Evolutionary conservation across 2,797 vertebrate genomes (phyloP).

Genomic region (Melanotaenia parkinsoni): DNA sequence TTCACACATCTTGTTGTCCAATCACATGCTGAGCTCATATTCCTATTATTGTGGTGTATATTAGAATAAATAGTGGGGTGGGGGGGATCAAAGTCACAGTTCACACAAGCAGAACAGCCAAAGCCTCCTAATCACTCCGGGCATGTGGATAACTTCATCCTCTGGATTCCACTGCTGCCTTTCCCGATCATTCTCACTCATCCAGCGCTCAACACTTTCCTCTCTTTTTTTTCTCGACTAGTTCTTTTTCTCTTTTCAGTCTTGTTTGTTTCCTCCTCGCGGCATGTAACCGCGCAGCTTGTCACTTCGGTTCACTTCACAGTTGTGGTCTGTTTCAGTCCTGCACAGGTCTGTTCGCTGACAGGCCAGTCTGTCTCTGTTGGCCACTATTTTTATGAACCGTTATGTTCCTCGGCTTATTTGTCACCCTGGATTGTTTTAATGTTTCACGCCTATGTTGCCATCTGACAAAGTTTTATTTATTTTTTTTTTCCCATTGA

Average conservation of each 20-base stretch:
- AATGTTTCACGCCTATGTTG: neutral
- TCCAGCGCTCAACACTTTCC: constrained; percentile 19
- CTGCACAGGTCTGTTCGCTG: neutral
- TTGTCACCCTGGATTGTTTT: neutral
- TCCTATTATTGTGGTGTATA: constrained; percentile 67
- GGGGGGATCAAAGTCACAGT: constrained; percentile 72
- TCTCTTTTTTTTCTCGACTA: constrained; percentile 9
- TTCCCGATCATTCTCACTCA: constrained; percentile 21
- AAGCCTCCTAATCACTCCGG: constrained; percentile 76
- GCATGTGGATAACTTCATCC: constrained; percentile 79
- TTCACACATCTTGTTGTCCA: constrained; percentile 61
- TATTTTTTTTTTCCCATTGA: neutral
- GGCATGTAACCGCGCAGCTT: neutral
- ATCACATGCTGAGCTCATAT: constrained; percentile 66
- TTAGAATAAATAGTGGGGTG: constrained; percentile 74
- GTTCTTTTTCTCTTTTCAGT: constrained; percentile 17
- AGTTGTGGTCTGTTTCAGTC: neutral
- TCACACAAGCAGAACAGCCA: constrained; percentile 69
- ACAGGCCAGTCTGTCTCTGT: neutral
- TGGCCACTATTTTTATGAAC: constrained; percentile 17
- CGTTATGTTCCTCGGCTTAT: constrained; percentile 11
- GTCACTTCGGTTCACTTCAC: neutral
- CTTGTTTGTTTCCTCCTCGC: neutral
- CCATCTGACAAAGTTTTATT: constrained; percentile 1
- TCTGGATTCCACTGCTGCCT: constrained; percentile 61